Evolutionary conservation across 2,888 invertebrate genomes (phyloP).

Genomic region (Amiota minor): DNA sequence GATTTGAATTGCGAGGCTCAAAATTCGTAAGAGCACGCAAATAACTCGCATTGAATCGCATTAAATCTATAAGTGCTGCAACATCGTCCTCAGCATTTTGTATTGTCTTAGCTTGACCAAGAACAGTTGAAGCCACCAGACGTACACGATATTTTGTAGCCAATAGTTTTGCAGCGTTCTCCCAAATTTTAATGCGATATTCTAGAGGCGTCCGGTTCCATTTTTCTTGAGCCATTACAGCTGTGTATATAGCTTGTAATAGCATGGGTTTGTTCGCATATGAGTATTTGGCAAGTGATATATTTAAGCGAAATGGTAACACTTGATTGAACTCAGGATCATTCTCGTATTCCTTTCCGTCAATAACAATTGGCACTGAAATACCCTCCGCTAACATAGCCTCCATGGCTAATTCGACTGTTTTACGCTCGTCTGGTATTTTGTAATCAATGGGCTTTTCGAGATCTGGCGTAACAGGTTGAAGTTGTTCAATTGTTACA

Average conservation of each 20-base stretch:
- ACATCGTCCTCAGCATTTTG: slow-evolving; percentile 98
- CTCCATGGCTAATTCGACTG: slow-evolving; percentile 81
- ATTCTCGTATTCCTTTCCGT: slow-evolving; percentile 85
- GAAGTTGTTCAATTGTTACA: slow-evolving; percentile 76
- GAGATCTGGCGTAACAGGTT: slow-evolving; percentile 82
- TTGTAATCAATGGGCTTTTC: slow-evolving; percentile 85
- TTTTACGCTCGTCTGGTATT: slow-evolving; percentile 84
- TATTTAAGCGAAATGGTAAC: slow-evolving; percentile 89
- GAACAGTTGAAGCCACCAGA: slow-evolving; percentile 95
- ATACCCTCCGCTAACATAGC: slow-evolving; percentile 78
- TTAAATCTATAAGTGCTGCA: slow-evolving; percentile 94
- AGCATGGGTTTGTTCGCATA: slow-evolving; percentile 88
- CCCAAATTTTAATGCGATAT: slow-evolving; percentile 86
- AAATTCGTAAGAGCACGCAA: slow-evolving; percentile 88
- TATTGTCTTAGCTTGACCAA: slow-evolving; percentile 94
- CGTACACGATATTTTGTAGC: slow-evolving; percentile 87
- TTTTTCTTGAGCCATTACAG: slow-evolving; percentile 82
- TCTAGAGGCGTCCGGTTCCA: slow-evolving; percentile 90
- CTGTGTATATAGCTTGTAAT: slow-evolving; percentile 85
- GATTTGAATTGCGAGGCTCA: slow-evolving; percentile 88
- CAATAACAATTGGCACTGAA: slow-evolving; percentile 94
- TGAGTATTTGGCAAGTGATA: slow-evolving; percentile 90
- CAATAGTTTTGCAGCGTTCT: slow-evolving; percentile 90
- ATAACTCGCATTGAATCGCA: slow-evolving; percentile 85
- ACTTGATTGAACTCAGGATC: slow-evolving; percentile 83